These are phyloP conservation scores for Agrypnia vestita DNA, from an alignment of 1,140 invertebrate genomes.

Conservation along the genomic window DNA sequence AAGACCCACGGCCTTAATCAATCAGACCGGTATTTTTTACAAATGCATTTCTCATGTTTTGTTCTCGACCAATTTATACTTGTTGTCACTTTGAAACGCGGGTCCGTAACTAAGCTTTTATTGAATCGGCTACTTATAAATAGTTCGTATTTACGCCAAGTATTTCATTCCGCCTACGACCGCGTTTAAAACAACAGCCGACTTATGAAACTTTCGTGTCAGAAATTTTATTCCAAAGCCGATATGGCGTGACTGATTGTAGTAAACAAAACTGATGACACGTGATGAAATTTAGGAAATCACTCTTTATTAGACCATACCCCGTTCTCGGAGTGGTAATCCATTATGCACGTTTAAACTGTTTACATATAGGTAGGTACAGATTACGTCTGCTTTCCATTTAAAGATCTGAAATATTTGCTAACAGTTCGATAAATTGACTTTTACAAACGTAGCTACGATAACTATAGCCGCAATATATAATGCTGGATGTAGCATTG, in stretches of 20 bases:
- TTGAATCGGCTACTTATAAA: not conserved
- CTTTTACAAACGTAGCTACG: too few species aligned
- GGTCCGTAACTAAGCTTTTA: conserved; percentile 11
- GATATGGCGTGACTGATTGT: conserved; percentile 55
- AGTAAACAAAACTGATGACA: conserved; percentile 43
- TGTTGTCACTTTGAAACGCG: not conserved
- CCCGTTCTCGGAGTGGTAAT: too few species aligned
- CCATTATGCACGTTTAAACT: too few species aligned
- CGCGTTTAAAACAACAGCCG: conserved; percentile 38
- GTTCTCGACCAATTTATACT: not conserved
- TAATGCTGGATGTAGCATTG: too few species aligned
- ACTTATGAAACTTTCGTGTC: not conserved
- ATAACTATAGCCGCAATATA: too few species aligned
- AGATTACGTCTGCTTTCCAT: too few species aligned
- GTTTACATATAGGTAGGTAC: too few species aligned
- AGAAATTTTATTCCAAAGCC: conserved; percentile 41
- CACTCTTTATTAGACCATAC: not conserved
- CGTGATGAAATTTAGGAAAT: conserved; percentile 38
- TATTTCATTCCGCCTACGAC: conserved; percentile 4
- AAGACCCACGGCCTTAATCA: too few species aligned
- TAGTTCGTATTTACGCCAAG: not conserved
- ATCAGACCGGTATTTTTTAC: too few species aligned
- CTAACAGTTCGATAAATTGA: too few species aligned
- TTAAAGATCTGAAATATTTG: too few species aligned
- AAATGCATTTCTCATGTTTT: conserved; percentile 7